These are phyloP conservation scores for Drosophila biarmipes DNA, from an alignment of 1,140 invertebrate species.

Conservation along the genomic window DNA sequence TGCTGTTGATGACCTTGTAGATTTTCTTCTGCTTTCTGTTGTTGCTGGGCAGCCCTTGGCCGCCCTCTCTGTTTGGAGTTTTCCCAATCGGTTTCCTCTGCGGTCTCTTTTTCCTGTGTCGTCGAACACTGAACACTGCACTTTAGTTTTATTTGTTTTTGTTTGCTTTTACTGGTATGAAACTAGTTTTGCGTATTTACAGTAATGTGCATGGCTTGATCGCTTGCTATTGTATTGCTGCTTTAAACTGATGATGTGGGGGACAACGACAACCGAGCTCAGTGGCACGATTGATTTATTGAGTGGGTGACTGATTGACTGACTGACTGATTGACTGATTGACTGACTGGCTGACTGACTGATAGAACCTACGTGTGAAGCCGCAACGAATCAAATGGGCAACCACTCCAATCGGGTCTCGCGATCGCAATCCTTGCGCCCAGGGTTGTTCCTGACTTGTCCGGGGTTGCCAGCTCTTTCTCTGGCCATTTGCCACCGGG, in stretches of 20 bases:
- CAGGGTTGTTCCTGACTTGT: conserved; percentile 45
- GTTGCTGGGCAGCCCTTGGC: conserved; percentile 30
- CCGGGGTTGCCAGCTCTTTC: conserved; percentile 69
- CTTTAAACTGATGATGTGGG: conserved; percentile 32
- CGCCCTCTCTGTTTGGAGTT: conserved; percentile 29
- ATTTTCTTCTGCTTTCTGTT: neutral
- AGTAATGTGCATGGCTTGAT: conserved; percentile 46
- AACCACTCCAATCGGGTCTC: conserved; percentile 46
- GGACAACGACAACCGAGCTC: conserved; percentile 31
- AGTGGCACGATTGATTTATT: conserved; percentile 36
- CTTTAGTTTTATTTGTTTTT: conserved; percentile 5
- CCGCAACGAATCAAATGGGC: conserved; percentile 50
- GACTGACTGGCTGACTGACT: conserved; percentile 34
- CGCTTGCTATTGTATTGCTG: conserved; percentile 31
- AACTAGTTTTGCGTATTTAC: conserved; percentile 45
- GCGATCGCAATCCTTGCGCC: conserved; percentile 27
- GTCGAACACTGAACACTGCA: conserved; percentile 42
- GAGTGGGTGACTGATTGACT: conserved; percentile 32
- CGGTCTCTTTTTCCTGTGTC: conserved; percentile 4
- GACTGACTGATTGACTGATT: conserved; percentile 23
- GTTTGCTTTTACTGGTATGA: conserved; percentile 13
- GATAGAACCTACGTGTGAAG: conserved; percentile 48
- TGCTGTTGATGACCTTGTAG: conserved; percentile 2
- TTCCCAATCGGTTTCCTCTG: conserved; percentile 9
- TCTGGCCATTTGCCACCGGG: conserved; percentile 80